Evolutionary conservation across 37 sponge, comb jelly and placozoan species (phyloP).

Genomic region (Mnemiopsis leidyi): DNA sequence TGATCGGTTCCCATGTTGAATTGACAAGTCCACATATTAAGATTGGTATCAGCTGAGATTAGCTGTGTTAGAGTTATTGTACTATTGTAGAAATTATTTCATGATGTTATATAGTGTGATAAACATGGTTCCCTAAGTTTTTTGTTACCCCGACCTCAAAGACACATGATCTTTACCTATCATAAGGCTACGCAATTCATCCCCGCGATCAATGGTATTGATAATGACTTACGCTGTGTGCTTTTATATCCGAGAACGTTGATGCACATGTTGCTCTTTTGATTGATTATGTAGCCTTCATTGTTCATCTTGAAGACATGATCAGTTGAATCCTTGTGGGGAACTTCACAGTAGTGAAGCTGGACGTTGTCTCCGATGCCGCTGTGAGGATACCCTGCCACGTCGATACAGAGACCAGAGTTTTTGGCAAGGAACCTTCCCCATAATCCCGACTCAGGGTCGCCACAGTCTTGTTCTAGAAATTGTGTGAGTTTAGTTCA

Average conservation of each 20-base stretch:
- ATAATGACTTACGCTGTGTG: neutral
- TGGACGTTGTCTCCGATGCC: neutral
- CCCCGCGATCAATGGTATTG: neutral
- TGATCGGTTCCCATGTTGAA: constrained; percentile 44
- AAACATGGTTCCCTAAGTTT: too few species aligned
- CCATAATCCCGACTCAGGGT: constrained; percentile 24
- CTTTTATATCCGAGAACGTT: neutral
- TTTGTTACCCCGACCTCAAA: neutral
- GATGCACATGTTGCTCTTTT: neutral
- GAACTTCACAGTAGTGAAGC: neutral
- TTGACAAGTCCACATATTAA: constrained; percentile 39
- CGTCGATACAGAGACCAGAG: constrained; percentile 39
- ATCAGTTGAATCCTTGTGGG: neutral
- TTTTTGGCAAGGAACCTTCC: constrained; percentile 22
- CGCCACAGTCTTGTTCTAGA: constrained; percentile 46
- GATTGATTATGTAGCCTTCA: constrained; percentile 15
- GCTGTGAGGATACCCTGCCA: neutral
- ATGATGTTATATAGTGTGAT: too few species aligned
- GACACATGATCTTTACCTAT: neutral
- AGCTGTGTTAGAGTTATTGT: too few species aligned
- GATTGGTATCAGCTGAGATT: neutral
- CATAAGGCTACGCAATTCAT: neutral
- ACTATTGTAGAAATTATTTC: too few species aligned
- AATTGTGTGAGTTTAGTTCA: too few species aligned
- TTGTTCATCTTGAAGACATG: constrained; percentile 51